phyloP scores from a whole-genome alignment of 2,888 invertebrate species.

The Branchipolynoe longqiensis region DNA sequence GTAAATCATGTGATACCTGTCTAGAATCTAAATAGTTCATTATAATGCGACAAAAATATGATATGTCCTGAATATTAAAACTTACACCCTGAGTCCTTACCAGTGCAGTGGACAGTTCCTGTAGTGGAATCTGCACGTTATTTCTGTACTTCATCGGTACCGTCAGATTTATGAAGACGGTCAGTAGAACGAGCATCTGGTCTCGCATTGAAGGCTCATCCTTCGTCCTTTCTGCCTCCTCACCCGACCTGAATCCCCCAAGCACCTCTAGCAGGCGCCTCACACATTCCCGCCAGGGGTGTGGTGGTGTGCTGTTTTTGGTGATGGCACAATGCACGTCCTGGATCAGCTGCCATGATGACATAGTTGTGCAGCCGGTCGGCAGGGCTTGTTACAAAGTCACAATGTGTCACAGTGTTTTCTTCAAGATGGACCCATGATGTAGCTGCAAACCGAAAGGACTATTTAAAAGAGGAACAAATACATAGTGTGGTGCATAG shows the following conservation, averaged over 20 bases:
- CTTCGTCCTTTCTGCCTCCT: background rate
- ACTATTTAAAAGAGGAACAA: too few species aligned
- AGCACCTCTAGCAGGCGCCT: slow-evolving; percentile 7
- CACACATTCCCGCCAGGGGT: background rate
- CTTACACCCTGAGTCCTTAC: too few species aligned
- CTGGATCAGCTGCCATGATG: slow-evolving; percentile 41
- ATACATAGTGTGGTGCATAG: too few species aligned
- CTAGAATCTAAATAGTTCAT: too few species aligned
- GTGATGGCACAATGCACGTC: slow-evolving; percentile 3
- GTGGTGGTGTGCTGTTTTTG: background rate
- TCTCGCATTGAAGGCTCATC: background rate
- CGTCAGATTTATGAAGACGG: background rate
- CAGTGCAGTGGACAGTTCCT: background rate
- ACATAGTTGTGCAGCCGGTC: background rate
- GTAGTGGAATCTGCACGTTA: background rate
- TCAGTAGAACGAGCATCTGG: slow-evolving; percentile 21
- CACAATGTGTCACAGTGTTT: too few species aligned
- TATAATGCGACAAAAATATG: too few species aligned
- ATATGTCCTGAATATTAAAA: too few species aligned
- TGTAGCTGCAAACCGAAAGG: too few species aligned
- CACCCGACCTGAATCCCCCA: background rate
- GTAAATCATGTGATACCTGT: too few species aligned
- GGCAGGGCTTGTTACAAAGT: too few species aligned
- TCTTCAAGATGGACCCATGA: too few species aligned
- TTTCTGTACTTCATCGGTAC: background rate